A percentile compares a stretch with the other conserved stretches of the same genome.
These are phyloP conservation scores for Euphydryas editha DNA, from an alignment of 2,888 invertebrate genomes.

Conservation along the genomic window DNA sequence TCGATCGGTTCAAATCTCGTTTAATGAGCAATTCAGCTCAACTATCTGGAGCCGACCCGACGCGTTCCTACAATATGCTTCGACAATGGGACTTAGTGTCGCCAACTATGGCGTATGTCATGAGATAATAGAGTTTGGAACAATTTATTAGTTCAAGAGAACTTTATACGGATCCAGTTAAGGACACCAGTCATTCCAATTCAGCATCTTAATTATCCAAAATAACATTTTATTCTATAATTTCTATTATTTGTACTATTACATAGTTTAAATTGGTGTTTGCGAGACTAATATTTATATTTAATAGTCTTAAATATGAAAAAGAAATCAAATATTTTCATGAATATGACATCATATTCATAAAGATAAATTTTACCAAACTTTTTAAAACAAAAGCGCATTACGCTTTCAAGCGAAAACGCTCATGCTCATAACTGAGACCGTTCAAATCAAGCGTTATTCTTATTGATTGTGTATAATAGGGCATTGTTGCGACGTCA, in stretches of 20 bases:
- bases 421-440: background rate
- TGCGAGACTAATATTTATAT: too few species aligned
- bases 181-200: too few species aligned
- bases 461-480: slow-evolving; percentile 19
- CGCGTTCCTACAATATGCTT: slow-evolving; percentile 16
- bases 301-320: too few species aligned
- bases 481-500: slow-evolving; percentile 13
- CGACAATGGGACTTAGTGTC: slow-evolving; percentile 20
- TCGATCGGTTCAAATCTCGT: slow-evolving; percentile 13
- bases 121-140: background rate
- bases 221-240: too few species aligned
- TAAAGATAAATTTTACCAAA: background rate
- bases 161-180: too few species aligned
- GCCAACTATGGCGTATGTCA: background rate
- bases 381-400: background rate
- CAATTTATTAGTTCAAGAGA: too few species aligned
- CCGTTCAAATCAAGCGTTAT: slow-evolving; percentile 7
- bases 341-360: background rate
- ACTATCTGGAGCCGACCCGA: slow-evolving; percentile 19
- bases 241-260: too few species aligned
- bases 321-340: too few species aligned
- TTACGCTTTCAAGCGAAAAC: background rate
- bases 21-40: slow-evolving; percentile 19
- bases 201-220: too few species aligned
- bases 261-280: too few species aligned